Evolutionary conservation across 2,113 vertebrate genomes (phyloP).

Genomic region (Saccopteryx bilineata): DNA sequence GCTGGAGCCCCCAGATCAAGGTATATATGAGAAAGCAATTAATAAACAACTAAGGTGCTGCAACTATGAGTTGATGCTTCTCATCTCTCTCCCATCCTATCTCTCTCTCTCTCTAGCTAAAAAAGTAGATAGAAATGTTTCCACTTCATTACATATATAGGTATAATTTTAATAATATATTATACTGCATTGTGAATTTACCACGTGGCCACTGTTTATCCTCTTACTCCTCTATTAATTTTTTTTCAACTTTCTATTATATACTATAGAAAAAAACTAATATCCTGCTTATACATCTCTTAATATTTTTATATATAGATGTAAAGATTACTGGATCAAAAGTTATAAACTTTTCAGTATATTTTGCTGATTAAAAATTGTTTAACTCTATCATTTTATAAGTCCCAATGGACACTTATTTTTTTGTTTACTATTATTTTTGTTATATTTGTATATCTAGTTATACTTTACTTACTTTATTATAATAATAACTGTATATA

Average conservation of each 20-base stretch:
- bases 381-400: background rate
- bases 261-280: background rate
- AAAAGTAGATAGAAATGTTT: background rate
- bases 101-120: no score
- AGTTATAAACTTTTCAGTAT: background rate
- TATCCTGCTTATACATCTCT: background rate
- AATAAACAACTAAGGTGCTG: no score
- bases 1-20: no score
- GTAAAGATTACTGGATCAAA: background rate
- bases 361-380: background rate
- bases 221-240: background rate
- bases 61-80: no score
- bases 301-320: background rate
- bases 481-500: background rate
- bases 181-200: background rate
- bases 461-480: background rate
- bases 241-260: background rate
- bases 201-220: background rate
- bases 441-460: background rate
- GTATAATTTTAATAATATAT: background rate
- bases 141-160: background rate
- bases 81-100: no score
- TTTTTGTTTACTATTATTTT: background rate
- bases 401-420: background rate
- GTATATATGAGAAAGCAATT: no score